phyloP scores from a whole-genome alignment of 2,888 invertebrate species.

The Diplazon laetatorius region DNA sequence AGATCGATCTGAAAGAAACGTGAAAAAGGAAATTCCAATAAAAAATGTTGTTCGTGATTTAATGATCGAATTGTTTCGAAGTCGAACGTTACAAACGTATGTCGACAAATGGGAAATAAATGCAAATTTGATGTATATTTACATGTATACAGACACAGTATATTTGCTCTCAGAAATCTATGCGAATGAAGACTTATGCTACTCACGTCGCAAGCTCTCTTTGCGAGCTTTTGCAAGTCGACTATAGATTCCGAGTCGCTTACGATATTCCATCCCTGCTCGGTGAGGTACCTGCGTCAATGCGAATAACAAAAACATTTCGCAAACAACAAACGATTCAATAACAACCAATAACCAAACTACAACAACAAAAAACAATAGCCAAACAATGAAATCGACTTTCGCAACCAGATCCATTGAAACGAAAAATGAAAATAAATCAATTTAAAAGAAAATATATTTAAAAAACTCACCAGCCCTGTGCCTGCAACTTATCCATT shows the following conservation, averaged over 20 bases:
- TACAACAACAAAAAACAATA: neutral
- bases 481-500: constrained; percentile 86
- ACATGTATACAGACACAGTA: too few species aligned
- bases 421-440: too few species aligned
- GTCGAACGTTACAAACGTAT: too few species aligned
- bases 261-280: constrained; percentile 87
- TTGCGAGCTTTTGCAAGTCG: constrained; percentile 86
- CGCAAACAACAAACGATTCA: constrained; percentile 1
- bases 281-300: constrained; percentile 87
- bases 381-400: neutral
- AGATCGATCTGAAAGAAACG: constrained; percentile 90
- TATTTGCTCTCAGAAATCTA: constrained; percentile 48
- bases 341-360: constrained; percentile 6
- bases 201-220: constrained; percentile 89
- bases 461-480: constrained; percentile 88
- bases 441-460: too few species aligned
- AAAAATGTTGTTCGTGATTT: too few species aligned
- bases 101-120: too few species aligned
- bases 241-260: constrained; percentile 86
- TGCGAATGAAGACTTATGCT: constrained; percentile 42
- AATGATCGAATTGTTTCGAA: too few species aligned
- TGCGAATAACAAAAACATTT: constrained; percentile 73
- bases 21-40: too few species aligned
- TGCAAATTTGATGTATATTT: too few species aligned
- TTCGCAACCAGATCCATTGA: too few species aligned